Base-by-base conservation (phyloP, 2,797 vertebrate species). In the Fistularia commersonii region DNA sequence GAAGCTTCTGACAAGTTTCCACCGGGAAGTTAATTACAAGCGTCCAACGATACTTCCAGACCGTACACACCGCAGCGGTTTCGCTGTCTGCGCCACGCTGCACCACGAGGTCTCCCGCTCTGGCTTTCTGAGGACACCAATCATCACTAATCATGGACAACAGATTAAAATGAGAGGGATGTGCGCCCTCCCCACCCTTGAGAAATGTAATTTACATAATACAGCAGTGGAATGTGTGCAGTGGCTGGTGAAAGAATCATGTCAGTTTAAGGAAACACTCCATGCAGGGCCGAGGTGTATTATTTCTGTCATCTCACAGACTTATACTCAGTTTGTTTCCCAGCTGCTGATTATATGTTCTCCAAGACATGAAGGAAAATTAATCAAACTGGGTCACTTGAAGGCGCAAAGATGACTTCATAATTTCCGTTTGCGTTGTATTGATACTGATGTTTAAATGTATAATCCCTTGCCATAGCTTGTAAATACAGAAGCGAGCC, bases 271-370 rank as follows among this genome's bases (percentile, higher is more conserved):
- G 7, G 14, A 13, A 51, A 11, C 1, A 40, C 52, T 43, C 9
- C 14, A 8, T 38, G n/a, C 6, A 41, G 8, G 33, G 43, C 11
- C 13, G 3, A n/a, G 35, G 33, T 37, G 44, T 9, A n/a, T 12
- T 32, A 51, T 42, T 36, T 43, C 7, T 7, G 23, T 23, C 23
- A 23, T 23, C 23, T 23, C 23, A 23, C 23, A 23, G 23, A 23
- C 23, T 23, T 23, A 23, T 4, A 23, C 9, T 45, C 3, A 0
- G 3, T 37, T 51, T 64, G 14, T 46, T 57, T 69, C 6, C 37
- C 4, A 37, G 48, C 49, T 56, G 48, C 8, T 47, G 47, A 60
- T 57, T 49, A 38, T 8, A 12, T 51, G 12, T n/a, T 51, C 33
- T 23, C n/a, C 11, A 32, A 41, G 45, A 50, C n/a, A 56, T 65